Percentiles rank a stretch among this genome's conserved stretches.
phyloP scores from a whole-genome alignment of 2,113 vertebrate species.

The Athene noctua region DNA sequence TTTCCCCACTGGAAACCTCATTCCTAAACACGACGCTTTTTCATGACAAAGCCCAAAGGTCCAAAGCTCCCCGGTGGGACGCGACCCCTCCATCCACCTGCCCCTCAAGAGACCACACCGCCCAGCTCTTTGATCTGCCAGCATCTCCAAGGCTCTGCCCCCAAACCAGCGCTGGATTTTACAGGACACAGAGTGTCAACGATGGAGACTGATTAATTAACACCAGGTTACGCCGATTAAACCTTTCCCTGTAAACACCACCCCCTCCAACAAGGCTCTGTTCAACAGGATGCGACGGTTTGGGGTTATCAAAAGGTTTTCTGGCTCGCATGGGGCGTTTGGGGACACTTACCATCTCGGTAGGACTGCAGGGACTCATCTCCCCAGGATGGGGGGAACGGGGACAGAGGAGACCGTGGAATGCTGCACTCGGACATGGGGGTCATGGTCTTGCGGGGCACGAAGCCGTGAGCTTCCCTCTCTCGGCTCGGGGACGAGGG shows the following conservation, averaged over 20 bases:
- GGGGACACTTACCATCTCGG: conserved; percentile 70
- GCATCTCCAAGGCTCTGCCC: not conserved
- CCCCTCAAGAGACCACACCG: not conserved
- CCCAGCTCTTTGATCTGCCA: not conserved
- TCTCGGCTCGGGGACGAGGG: conserved; percentile 33
- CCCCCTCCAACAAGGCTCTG: not conserved
- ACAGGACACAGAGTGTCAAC: rapidly evolving
- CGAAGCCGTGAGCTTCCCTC: conserved; percentile 22
- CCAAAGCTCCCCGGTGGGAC: not conserved
- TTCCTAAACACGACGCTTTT: rapidly evolving
- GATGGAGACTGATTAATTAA: not conserved
- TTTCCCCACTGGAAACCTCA: not conserved
- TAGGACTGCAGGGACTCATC: conserved; percentile 71
- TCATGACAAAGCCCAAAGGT: not conserved
- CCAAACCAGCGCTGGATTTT: not conserved
- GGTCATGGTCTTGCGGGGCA: conserved; percentile 31
- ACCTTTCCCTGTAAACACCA: not conserved
- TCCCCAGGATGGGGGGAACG: conserved; percentile 66
- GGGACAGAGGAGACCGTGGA: conserved; percentile 68
- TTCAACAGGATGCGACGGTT: rapidly evolving
- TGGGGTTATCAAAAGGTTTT: not conserved
- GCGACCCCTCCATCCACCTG: too few relatives aligned
- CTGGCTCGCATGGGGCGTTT: not conserved
- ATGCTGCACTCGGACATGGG: conserved; percentile 58
- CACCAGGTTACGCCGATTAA: not conserved